Evolutionary conservation across 1,140 invertebrate genomes (phyloP).

Genomic region (Drosophila jambulina): DNA sequence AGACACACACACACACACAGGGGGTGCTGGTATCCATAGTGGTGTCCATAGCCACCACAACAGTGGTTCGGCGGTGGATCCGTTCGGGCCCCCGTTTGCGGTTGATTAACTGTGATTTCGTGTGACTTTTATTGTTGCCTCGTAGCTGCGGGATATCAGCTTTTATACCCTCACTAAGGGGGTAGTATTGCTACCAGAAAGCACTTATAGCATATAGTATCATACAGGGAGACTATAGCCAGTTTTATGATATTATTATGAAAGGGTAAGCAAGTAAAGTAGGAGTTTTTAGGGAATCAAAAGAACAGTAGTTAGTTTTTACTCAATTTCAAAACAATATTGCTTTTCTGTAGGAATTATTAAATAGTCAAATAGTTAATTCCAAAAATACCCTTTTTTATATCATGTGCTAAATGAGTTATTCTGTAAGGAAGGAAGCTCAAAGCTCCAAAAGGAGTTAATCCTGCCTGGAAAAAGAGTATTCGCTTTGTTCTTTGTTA

Average conservation of each 20-base stretch:
- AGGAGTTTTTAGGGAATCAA: background rate
- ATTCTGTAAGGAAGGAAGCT: background rate
- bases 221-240: background rate
- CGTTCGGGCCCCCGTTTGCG: slow-evolving; percentile 58
- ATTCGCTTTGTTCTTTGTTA: slow-evolving; percentile 20
- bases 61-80: slow-evolving; percentile 30
- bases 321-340: background rate
- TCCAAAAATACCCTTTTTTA: too few relatives aligned
- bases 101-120: slow-evolving; percentile 78
- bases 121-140: slow-evolving; percentile 71
- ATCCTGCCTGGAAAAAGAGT: background rate
- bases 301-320: background rate
- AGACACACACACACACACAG: slow-evolving; percentile 38
- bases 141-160: slow-evolving; percentile 36
- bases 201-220: background rate
- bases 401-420: background rate
- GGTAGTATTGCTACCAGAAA: background rate
- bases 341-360: background rate
- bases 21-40: slow-evolving; percentile 17
- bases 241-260: background rate
- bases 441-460: background rate
- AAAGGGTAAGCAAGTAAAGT: background rate
- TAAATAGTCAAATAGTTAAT: background rate
- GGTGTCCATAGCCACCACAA: slow-evolving; percentile 24
- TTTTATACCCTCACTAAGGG: slow-evolving; percentile 11